phyloP scores from a whole-genome alignment of 2,113 vertebrate genomes.

The Tursiops truncatus region DNA sequence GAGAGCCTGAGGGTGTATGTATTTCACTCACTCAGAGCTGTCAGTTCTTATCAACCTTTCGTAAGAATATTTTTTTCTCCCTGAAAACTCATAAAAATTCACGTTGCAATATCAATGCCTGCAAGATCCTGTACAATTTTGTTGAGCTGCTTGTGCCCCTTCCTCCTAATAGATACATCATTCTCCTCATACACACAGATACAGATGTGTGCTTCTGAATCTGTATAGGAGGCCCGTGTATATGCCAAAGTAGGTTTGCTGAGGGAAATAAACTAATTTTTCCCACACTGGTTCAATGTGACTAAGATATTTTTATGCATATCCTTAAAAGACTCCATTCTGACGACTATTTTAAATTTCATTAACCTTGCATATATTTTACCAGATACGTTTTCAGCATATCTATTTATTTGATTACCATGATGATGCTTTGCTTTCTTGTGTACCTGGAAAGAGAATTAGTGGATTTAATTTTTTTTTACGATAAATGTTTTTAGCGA shows the following conservation, averaged over 20 bases:
- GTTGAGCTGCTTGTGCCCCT: conserved; percentile 10
- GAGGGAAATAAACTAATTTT: conserved; percentile 53
- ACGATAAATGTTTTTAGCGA: not conserved
- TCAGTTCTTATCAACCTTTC: conserved; percentile 62
- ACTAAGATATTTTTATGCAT: conserved; percentile 41
- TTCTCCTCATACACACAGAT: not conserved
- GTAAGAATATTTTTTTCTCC: conserved; percentile 53
- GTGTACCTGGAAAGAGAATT: conserved; percentile 12
- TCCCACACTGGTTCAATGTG: not conserved
- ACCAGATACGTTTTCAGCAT: not conserved
- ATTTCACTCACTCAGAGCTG: conserved; percentile 26
- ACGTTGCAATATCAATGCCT: conserved; percentile 44
- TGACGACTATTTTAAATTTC: conserved; percentile 56
- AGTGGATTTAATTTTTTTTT: not conserved
- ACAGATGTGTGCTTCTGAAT: conserved; percentile 13
- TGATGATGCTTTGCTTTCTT: not conserved
- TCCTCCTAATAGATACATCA: conserved; percentile 42
- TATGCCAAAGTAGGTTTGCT: conserved; percentile 53
- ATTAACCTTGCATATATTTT: conserved; percentile 35
- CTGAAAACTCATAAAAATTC: conserved; percentile 77
- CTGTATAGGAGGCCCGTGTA: not conserved
- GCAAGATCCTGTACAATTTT: conserved; percentile 62
- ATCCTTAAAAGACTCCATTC: conserved; percentile 19
- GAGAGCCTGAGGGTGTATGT: not conserved
- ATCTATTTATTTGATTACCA: conserved; percentile 16